These are phyloP conservation scores for Eumeta japonica DNA, from an alignment of 1,140 invertebrate genomes.

Conservation along the genomic window DNA sequence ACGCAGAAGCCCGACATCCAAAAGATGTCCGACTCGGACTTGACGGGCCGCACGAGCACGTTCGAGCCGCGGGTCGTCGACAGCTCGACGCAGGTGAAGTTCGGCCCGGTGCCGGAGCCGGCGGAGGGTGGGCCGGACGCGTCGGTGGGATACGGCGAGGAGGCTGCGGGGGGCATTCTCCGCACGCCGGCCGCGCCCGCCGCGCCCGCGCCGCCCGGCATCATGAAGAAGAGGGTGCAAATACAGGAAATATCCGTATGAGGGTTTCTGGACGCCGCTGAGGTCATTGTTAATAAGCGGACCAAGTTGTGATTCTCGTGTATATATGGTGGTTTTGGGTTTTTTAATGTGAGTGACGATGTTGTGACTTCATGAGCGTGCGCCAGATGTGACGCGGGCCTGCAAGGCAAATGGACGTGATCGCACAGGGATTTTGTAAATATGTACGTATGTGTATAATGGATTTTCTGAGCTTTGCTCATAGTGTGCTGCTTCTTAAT, in stretches of 20 bases:
- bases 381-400: too few relatives aligned
- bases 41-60: slow-evolving; percentile 43
- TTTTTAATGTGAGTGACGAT: background rate
- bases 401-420: too few relatives aligned
- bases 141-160: slow-evolving; percentile 33
- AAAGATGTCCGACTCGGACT: slow-evolving; percentile 49
- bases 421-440: too few relatives aligned
- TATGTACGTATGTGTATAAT: too few relatives aligned
- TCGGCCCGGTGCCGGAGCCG: slow-evolving; percentile 34
- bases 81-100: slow-evolving; percentile 54
- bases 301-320: slow-evolving; percentile 27
- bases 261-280: slow-evolving; percentile 47
- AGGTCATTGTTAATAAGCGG: slow-evolving; percentile 45
- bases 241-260: slow-evolving; percentile 86
- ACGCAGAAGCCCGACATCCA: slow-evolving; percentile 58
- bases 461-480: too few relatives aligned
- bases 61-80: slow-evolving; percentile 51
- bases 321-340: slow-evolving; percentile 22
- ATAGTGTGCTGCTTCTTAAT: too few relatives aligned
- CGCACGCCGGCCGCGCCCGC: slow-evolving; percentile 62
- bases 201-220: slow-evolving; percentile 70
- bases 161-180: slow-evolving; percentile 45
- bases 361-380: background rate
- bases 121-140: slow-evolving; percentile 25
- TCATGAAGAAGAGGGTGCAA: slow-evolving; percentile 81